phyloP scores from a whole-genome alignment of 2,113 vertebrate genomes.

The Procavia capensis region DNA sequence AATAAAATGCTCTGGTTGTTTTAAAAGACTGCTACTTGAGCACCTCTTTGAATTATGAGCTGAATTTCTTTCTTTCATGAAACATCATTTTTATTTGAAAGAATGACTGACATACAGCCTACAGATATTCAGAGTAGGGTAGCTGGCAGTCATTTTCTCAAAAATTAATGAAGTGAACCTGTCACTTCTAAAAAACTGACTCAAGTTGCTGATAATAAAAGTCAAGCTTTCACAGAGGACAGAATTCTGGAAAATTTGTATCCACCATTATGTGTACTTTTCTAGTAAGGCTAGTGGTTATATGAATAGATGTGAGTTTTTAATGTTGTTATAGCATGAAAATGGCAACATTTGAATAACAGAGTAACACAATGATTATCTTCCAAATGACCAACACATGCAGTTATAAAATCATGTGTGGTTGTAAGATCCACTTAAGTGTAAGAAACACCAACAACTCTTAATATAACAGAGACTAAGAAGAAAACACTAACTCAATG shows the following conservation, averaged over 20 bases:
- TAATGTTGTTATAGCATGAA: neutral
- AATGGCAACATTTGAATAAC: constrained; percentile 39
- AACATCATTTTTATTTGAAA: neutral
- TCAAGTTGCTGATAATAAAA: neutral
- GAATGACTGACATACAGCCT: neutral
- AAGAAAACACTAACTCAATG: neutral
- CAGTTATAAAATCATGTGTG: neutral
- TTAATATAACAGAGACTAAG: constrained; percentile 1
- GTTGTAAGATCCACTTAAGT: neutral
- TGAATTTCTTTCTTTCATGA: neutral
- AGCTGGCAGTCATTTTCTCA: neutral
- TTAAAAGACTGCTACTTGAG: neutral
- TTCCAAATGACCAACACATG: constrained; percentile 26
- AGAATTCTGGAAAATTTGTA: neutral
- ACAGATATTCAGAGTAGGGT: neutral
- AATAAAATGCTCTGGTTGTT: neutral
- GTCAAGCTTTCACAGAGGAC: neutral
- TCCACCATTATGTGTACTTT: neutral
- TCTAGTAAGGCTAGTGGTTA: neutral
- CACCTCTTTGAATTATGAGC: neutral
- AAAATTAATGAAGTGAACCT: neutral
- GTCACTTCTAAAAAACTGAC: neutral
- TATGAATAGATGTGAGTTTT: neutral
- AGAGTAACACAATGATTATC: neutral
- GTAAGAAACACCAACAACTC: neutral